These are phyloP conservation scores for Halocynthia aurantium DNA, from an alignment of 23 tunicate species.

Conservation along the genomic window DNA sequence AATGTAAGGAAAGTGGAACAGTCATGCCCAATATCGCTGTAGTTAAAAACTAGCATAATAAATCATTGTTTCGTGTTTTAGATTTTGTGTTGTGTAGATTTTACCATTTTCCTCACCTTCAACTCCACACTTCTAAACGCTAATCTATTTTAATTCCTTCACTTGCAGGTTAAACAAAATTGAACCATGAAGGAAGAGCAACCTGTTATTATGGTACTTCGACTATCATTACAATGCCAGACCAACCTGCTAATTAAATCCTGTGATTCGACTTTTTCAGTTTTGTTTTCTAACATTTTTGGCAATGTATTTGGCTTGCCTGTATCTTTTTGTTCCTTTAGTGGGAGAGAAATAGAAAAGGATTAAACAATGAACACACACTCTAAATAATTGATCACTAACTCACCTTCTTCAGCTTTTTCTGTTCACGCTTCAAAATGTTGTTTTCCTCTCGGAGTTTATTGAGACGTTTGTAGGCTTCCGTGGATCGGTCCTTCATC, in stretches of 20 bases:
- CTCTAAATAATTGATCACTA: not conserved
- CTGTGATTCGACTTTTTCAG: not conserved
- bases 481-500: constrained; percentile 30
- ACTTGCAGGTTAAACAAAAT: too few species aligned
- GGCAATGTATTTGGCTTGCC: not conserved
- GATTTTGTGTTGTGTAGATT: too few species aligned
- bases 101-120: too few species aligned
- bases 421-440: constrained; percentile 15
- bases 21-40: too few species aligned
- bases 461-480: constrained; percentile 29
- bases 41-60: too few species aligned
- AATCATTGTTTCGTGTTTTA: too few species aligned
- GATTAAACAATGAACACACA: not conserved
- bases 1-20: too few species aligned
- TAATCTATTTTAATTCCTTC: too few species aligned
- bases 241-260: constrained; percentile 14
- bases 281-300: not conserved
- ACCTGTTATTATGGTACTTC: too few species aligned
- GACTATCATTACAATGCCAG: not conserved
- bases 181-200: too few species aligned
- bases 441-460: constrained; percentile 32
- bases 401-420: constrained; percentile 18
- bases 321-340: not conserved
- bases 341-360: not conserved
- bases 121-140: too few species aligned